Conservation (phyloP, 1,140 invertebrate species). For the Drosophila lini region DNA sequence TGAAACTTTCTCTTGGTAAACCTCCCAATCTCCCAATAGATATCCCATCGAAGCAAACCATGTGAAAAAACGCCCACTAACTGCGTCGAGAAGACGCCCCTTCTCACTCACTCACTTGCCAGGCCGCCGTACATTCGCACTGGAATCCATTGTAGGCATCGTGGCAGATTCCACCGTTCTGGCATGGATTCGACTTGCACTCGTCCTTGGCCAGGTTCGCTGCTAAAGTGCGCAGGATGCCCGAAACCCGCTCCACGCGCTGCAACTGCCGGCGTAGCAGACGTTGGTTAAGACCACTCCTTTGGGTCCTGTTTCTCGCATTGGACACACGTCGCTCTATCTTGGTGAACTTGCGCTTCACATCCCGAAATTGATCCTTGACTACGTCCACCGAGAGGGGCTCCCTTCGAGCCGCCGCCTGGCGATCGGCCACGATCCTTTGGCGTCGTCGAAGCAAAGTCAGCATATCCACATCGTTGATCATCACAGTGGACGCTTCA, state of each 20-base stretch:
- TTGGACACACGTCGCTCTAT: slow-evolving; percentile 30
- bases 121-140: slow-evolving; percentile 90
- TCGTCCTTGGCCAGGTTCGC: slow-evolving; percentile 85
- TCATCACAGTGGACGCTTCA: slow-evolving; percentile 50
- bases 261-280: slow-evolving; percentile 44
- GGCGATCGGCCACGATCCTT: slow-evolving; percentile 7
- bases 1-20: neutral
- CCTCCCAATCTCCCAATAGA: neutral
- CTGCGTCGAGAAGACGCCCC: slow-evolving; percentile 43
- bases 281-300: slow-evolving; percentile 13
- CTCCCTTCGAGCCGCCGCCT: slow-evolving; percentile 22
- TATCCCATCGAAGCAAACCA: neutral
- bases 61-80: slow-evolving; percentile 55
- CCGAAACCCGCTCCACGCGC: slow-evolving; percentile 26
- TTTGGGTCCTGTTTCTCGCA: slow-evolving; percentile 32
- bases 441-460: slow-evolving; percentile 35
- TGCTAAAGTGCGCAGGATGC: slow-evolving; percentile 17
- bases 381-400: slow-evolving; percentile 40
- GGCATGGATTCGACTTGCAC: slow-evolving; percentile 90
- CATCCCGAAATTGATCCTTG: slow-evolving; percentile 45
- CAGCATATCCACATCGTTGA: slow-evolving; percentile 65
- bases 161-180: slow-evolving; percentile 92
- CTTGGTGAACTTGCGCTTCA: slow-evolving; percentile 37
- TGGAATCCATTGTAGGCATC: slow-evolving; percentile 90
- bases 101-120: slow-evolving; percentile 88